Percentiles rank a stretch among this genome's conserved stretches.
phyloP scores from a whole-genome alignment of 2,888 invertebrate species.

The Cabera pusaria region DNA sequence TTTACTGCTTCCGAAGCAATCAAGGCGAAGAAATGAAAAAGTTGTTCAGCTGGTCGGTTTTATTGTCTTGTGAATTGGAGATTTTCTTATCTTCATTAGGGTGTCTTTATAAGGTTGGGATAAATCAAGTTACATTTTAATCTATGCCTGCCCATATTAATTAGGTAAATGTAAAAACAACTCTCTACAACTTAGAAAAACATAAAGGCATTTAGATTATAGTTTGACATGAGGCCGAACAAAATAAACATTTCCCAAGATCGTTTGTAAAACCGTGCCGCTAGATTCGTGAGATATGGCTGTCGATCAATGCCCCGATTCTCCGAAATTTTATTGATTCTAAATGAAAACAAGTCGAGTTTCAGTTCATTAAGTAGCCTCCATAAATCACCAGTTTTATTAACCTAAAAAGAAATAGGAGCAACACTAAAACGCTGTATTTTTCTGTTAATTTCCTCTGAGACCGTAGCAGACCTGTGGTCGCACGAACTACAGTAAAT shows the following conservation, averaged over 20 bases:
- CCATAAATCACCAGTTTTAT: constrained; percentile 33
- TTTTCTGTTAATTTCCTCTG: constrained; percentile 37
- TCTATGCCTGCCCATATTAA: too few species aligned
- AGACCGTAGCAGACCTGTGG: constrained; percentile 42
- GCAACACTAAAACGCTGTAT: constrained; percentile 31
- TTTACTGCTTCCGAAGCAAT: constrained; percentile 18
- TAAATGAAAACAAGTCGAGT: constrained; percentile 16
- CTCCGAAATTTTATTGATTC: constrained; percentile 17
- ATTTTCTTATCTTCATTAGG: too few species aligned
- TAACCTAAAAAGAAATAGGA: constrained; percentile 35
- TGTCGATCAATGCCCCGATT: constrained; percentile 10
- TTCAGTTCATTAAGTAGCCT: constrained; percentile 15
- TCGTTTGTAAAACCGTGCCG: constrained; percentile 10
- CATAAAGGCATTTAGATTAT: too few species aligned
- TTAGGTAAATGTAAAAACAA: too few species aligned
- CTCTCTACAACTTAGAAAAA: too few species aligned
- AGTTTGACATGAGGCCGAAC: too few species aligned
- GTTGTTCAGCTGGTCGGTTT: background rate
- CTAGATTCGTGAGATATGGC: constrained; percentile 18
- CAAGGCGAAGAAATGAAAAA: constrained; percentile 15
- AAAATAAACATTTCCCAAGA: constrained; percentile 3
- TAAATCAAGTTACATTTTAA: too few species aligned
- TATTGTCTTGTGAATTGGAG: constrained; percentile 1
- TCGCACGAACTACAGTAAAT: constrained; percentile 45
- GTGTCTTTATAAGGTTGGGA: too few species aligned